Evolutionary conservation across 64 coral and sea anemone species (phyloP).

Genomic region (Dendrophyllia cribrosa): DNA sequence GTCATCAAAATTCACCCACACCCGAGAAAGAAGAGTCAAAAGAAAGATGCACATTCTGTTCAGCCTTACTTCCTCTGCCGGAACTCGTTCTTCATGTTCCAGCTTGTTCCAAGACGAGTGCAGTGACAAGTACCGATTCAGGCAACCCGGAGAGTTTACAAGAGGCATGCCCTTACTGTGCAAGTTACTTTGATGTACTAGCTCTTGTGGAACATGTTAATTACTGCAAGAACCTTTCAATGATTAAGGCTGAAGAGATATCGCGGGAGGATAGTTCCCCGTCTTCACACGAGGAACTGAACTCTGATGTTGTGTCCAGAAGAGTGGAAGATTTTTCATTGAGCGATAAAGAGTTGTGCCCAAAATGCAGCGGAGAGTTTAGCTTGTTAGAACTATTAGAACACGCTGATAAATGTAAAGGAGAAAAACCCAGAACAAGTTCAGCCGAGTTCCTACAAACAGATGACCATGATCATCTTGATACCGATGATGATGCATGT

Average conservation of each 20-base stretch:
- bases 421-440: not conserved
- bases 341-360: constrained; percentile 1
- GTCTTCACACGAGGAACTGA: too few relatives aligned
- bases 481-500: too few relatives aligned
- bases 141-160: not conserved
- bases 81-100: constrained; percentile 44
- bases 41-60: constrained; percentile 69
- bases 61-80: constrained; percentile 16
- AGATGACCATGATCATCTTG: not conserved
- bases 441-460: not conserved
- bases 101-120: constrained; percentile 23
- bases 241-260: not conserved
- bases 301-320: not conserved
- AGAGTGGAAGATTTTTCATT: not conserved
- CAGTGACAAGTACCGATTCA: not conserved
- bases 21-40: constrained; percentile 36
- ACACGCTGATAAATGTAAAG: constrained; percentile 1
- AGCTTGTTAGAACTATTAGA: constrained; percentile 3
- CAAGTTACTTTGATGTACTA: not conserved
- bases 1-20: not conserved
- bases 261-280: not conserved
- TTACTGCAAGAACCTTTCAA: not conserved
- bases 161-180: constrained; percentile 26
- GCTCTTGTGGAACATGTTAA: constrained; percentile 22
- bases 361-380: constrained; percentile 6